Base-by-base conservation (phyloP, 2,113 vertebrate species). In the Catharus bicknelli region DNA sequence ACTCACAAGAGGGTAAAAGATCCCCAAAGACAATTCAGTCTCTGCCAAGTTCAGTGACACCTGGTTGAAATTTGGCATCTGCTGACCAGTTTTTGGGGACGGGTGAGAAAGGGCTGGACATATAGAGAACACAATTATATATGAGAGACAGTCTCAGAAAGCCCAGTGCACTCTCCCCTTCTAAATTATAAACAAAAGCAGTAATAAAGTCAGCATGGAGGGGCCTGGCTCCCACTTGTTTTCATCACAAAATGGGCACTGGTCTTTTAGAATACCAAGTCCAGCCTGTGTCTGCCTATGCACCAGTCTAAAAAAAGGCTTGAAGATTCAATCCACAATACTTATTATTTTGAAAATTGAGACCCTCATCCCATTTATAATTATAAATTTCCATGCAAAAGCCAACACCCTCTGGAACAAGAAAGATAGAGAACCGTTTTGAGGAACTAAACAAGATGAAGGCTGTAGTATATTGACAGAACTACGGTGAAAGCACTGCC, bases 41-140 rank as follows among this genome's bases (percentile, higher is more conserved):
- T 53, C 51, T 53, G 42, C 43, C 38, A 40, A 53, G 18, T 16
- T 47, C 32, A 25, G 30, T 25, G 77, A 55, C 76, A 57, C 10
- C 53, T 36, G 42, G 9, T 3, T 79, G 62, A 30, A 68, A 79
- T 29, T 45, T 29, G 47, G 14, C 74, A 76, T 62, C 30, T 82
- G 48, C 68, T 42, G 29, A 72, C 36, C 53, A 36, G 25, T 75
- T 43, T 26, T 3, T 79, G 25, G 21, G 45, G 48, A 61, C 91
- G 32, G 38, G n/a, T 27, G 15, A 51, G 29, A 54, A 54, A 76
- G 38, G 26, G n/a, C 3, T 11, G 5, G 59, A 59, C 9, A 7
- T 1, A 27, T 0, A 68, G 48, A 38, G 34, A 72, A 15, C 66
- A 73, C 2, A 10, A 18, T 23, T 42, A 16, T 30, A 1, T 0